These are phyloP conservation scores for Falco rusticolus DNA, from an alignment of 2,797 vertebrate genomes.

Conservation along the genomic window DNA sequence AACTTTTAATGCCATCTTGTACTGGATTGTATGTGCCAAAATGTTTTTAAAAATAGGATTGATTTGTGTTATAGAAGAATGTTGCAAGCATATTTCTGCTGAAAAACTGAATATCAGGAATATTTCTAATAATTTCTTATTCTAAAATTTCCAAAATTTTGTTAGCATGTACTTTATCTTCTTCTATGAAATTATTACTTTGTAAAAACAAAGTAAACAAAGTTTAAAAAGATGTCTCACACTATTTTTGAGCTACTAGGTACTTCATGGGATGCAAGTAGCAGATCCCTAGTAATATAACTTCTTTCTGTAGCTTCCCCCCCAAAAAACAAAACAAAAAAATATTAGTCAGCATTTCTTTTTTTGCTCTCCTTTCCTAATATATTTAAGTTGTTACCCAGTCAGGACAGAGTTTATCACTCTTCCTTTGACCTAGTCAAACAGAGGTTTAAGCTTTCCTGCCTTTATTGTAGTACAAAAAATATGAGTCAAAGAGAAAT, in stretches of 20 bases:
- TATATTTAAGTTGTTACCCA: not conserved
- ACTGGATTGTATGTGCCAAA: not conserved
- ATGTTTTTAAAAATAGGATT: not conserved
- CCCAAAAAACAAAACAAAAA: too few species aligned
- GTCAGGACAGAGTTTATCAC: not conserved
- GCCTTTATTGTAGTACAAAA: not conserved
- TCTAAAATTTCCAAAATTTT: not conserved
- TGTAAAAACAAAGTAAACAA: not conserved
- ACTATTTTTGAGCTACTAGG: not conserved
- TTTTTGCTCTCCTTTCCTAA: not conserved
- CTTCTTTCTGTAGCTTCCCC: not conserved
- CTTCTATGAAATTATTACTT: not conserved
- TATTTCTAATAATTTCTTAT: not conserved
- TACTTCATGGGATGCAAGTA: not conserved
- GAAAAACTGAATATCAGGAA: not conserved
- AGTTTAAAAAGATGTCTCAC: not conserved
- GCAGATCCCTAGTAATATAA: not conserved
- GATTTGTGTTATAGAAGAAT: not conserved
- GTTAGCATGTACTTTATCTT: not conserved
- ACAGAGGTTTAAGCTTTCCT: not conserved
- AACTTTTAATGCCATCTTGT: not conserved
- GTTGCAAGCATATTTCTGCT: not conserved
- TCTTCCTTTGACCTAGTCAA: not conserved
- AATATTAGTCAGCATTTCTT: not conserved
- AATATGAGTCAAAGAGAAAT: not conserved